Evolutionary conservation across 2,888 invertebrate genomes (phyloP).

Genomic region (Patella pellucida): DNA sequence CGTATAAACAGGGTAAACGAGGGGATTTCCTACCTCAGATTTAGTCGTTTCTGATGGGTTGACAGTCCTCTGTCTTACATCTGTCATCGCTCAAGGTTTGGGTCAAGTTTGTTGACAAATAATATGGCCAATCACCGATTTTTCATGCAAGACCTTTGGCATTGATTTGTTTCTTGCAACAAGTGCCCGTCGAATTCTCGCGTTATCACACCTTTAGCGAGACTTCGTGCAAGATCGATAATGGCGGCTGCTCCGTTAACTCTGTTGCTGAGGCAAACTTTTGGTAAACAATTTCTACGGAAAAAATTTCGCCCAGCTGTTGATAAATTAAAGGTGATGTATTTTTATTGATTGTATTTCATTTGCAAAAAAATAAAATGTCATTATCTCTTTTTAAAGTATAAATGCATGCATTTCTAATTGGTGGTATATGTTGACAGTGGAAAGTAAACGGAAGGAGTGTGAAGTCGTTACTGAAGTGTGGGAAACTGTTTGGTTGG

Average conservation of each 20-base stretch:
- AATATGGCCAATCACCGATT: neutral
- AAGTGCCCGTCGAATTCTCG: slow-evolving; percentile 21
- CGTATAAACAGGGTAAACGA: no score
- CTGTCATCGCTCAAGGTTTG: slow-evolving; percentile 8
- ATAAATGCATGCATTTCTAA: no score
- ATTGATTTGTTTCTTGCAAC: neutral
- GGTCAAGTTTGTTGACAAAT: slow-evolving; percentile 16
- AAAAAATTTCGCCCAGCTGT: slow-evolving; percentile 24
- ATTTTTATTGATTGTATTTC: slow-evolving; percentile 6
- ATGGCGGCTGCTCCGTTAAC: slow-evolving; percentile 32
- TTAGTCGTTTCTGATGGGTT: neutral
- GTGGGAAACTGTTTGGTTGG: neutral
- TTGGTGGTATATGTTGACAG: no score
- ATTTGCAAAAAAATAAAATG: neutral
- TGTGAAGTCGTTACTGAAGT: slow-evolving; percentile 3
- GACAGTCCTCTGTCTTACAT: neutral
- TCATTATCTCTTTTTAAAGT: no score
- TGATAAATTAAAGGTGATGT: slow-evolving; percentile 26
- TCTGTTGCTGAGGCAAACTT: slow-evolving; percentile 31
- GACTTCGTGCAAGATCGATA: slow-evolving; percentile 22
- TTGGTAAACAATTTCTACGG: slow-evolving; percentile 27
- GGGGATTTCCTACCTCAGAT: neutral
- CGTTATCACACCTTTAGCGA: slow-evolving; percentile 13
- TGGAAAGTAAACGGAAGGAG: no score
- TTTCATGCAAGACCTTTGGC: neutral